These are phyloP conservation scores for Trogon melanurus DNA, from an alignment of 2,113 vertebrate species.

Conservation along the genomic window DNA sequence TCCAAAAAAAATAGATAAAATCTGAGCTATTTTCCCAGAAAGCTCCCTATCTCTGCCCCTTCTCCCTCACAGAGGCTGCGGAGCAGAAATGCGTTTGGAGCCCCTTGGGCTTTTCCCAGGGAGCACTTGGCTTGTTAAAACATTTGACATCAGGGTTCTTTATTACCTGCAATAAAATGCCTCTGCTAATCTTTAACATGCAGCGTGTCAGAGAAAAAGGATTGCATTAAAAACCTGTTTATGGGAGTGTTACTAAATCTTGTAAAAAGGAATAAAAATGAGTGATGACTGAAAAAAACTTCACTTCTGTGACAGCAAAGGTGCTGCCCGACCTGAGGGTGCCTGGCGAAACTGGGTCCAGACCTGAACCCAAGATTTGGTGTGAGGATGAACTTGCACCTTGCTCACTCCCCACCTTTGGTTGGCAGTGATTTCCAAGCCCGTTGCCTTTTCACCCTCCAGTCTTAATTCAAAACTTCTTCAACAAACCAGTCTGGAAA, in stretches of 20 bases:
- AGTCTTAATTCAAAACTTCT: not conserved
- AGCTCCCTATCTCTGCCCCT: not conserved
- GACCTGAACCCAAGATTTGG: not conserved
- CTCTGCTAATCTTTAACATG: slow-evolving; percentile 64
- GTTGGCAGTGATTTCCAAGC: not conserved
- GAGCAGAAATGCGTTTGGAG: not conserved
- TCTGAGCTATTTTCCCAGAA: slow-evolving; percentile 24
- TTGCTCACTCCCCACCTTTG: not conserved
- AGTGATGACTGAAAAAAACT: not conserved
- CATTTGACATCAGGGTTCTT: slow-evolving; percentile 54
- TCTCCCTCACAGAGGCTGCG: not conserved
- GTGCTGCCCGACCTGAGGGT: not conserved
- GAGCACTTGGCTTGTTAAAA: slow-evolving; percentile 35
- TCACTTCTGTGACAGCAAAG: not conserved
- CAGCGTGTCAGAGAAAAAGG: slow-evolving; percentile 31
- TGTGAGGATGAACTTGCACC: not conserved
- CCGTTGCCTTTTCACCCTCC: not conserved
- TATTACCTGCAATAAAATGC: slow-evolving; percentile 61
- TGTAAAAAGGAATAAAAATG: slow-evolving; percentile 40
- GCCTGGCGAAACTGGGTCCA: not conserved
- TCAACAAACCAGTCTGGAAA: not conserved
- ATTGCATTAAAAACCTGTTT: slow-evolving; percentile 53
- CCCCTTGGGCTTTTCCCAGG: slow-evolving; percentile 34
- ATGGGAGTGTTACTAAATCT: slow-evolving; percentile 26
- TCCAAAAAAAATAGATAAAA: not conserved